Conservation (phyloP, 2,113 vertebrate genomes). For the Chlorocebus sabaeus region DNA sequence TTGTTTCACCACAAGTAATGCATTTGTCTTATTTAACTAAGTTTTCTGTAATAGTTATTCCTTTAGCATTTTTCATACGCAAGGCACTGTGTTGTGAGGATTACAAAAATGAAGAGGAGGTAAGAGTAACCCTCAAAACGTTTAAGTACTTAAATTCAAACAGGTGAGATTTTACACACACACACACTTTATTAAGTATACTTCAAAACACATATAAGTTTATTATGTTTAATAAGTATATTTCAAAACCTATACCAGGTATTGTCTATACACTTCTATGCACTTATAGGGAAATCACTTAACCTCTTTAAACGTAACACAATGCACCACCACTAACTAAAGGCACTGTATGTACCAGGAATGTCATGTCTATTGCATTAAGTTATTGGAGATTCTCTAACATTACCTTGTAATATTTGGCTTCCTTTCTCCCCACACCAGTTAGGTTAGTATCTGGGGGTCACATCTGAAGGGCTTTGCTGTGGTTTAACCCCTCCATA, state of each 20-base stretch:
- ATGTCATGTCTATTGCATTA: not conserved
- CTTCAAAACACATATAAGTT: not conserved
- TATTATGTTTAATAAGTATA: not conserved
- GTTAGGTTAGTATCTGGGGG: not conserved
- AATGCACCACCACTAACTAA: not conserved
- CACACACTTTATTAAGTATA: not conserved
- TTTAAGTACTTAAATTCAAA: conserved; percentile 7
- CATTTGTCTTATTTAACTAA: not conserved
- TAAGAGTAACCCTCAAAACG: not conserved
- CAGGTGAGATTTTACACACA: not conserved
- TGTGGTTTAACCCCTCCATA: not conserved
- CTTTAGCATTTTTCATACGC: not conserved
- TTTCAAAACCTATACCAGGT: not conserved
- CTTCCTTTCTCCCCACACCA: not conserved
- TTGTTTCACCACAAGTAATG: conserved; percentile 28
- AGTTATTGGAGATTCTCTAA: not conserved
- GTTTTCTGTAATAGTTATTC: not conserved
- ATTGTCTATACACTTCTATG: not conserved
- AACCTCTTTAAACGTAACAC: not conserved
- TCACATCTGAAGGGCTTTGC: not conserved
- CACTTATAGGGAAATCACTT: not conserved
- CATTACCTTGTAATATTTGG: not conserved
- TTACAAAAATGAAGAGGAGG: conserved; percentile 13
- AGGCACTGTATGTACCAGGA: not conserved
- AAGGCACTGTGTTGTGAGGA: not conserved